Evolutionary conservation across 2,113 vertebrate genomes (phyloP), one percentile per base, ranked within the genome.

Genomic region (Tragelaphus scriptus): DNA sequence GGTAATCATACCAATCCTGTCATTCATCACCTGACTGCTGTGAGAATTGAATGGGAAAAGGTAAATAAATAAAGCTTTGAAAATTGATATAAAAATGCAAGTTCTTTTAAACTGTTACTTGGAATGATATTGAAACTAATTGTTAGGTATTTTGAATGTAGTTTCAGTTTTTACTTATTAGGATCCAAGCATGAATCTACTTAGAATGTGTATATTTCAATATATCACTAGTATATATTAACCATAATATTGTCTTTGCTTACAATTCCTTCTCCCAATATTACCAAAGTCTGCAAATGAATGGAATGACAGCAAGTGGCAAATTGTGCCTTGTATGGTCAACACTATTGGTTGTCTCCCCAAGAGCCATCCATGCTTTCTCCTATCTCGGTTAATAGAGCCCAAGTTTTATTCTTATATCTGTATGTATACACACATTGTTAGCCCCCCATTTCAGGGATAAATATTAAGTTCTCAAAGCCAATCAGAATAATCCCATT

Each of bases 101-200:
- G 71, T 40, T 95, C 47, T 59, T 94, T 80, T 88, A 86, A 47
- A 88, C 55, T 36, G 9, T 12, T 44, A 7, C 85, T 82, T 94
- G 55, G 40, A 56, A 58, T 95, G 47, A 59, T 56, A 36, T 19
- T 82, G 12, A 53, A 88, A 95, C 25, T 82, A 91, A 90, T 49
- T 87, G 30, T 71, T 59, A 59, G 8, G 40, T 95, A 80, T 68
- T 65, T 84, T 51, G 92, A 58, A 65, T 65, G 49, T 44, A 11
- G 47, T 96, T 92, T 95, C 32, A 44, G 87, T 23, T 93, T 91
- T 98, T 47, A 88, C n/a, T 88, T 88, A 81, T 32, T 49, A 56
- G 55, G 44, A 96, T 71, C 79, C n/a, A 75, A 87, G 61, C 53
- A 63, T 61, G 40, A 59, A 63, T 86, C 32, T 85, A 30, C n/a